A percentile compares a stretch with the other conserved stretches of the same genome.
Evolutionary conservation across 2,797 vertebrate genomes (phyloP).

Genomic region (Acipenser transmontanus): DNA sequence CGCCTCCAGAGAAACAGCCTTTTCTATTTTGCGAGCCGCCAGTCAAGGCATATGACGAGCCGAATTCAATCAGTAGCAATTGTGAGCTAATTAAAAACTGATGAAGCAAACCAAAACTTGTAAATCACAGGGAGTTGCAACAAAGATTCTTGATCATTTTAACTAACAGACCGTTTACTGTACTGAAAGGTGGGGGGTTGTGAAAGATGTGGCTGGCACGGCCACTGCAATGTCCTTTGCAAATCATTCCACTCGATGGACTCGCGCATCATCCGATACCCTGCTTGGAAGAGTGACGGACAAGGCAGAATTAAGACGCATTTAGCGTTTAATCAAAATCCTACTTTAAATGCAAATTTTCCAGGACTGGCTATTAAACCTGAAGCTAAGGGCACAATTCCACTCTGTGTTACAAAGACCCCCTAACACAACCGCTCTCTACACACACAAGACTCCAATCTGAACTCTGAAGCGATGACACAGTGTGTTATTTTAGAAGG

Average conservation of each 20-base stretch:
- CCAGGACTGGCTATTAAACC: slow-evolving; percentile 11
- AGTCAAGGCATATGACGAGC: slow-evolving; percentile 31
- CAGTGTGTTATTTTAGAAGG: slow-evolving; percentile 12
- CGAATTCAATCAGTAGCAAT: slow-evolving; percentile 23
- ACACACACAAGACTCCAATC: not conserved
- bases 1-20: slow-evolving; percentile 12
- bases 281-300: slow-evolving; percentile 9
- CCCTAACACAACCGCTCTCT: no score
- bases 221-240: not conserved
- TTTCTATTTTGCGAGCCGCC: slow-evolving; percentile 20
- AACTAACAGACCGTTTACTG: slow-evolving; percentile 3
- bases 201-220: not conserved
- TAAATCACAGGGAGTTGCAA: slow-evolving; percentile 20
- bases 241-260: not conserved
- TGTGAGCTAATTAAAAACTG: slow-evolving; percentile 32
- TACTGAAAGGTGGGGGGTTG: not conserved
- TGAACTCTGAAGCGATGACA: not conserved
- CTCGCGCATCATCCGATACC: slow-evolving; percentile 1
- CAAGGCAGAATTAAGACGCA: slow-evolving; percentile 20
- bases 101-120: slow-evolving; percentile 22
- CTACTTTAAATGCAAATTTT: slow-evolving; percentile 27
- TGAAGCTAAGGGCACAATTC: not conserved
- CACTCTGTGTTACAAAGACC: slow-evolving; percentile 8
- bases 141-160: not conserved
- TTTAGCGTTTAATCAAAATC: slow-evolving; percentile 28